These are phyloP conservation scores for Embidobia sp. DNA, from an alignment of 2,888 invertebrate genomes.

Conservation along the genomic window DNA sequence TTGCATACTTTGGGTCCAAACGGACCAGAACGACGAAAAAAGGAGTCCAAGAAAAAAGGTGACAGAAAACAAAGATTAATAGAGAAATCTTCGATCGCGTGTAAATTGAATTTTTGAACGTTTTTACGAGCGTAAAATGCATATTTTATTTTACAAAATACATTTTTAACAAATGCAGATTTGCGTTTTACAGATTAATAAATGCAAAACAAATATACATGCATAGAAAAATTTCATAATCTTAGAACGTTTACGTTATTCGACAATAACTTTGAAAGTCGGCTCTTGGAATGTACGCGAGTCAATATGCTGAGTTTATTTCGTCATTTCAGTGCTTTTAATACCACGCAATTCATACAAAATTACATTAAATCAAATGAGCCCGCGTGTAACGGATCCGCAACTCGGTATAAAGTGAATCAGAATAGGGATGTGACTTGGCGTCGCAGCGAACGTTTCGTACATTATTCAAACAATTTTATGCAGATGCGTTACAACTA, in stretches of 20 bases:
- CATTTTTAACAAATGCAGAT: too few species aligned
- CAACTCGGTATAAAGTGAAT: slow-evolving; percentile 7
- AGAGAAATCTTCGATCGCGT: slow-evolving; percentile 12
- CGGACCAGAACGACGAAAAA: slow-evolving; percentile 7
- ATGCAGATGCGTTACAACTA: slow-evolving; percentile 18
- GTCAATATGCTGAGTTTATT: too few species aligned
- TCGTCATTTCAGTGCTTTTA: too few species aligned
- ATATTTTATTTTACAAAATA: too few species aligned
- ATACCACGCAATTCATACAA: slow-evolving; percentile 5
- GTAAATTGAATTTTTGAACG: slow-evolving; percentile 25
- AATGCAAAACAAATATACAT: too few species aligned
- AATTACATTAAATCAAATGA: slow-evolving; percentile 18
- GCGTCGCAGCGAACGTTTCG: not conserved
- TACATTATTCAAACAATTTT: slow-evolving; percentile 24
- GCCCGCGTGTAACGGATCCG: not conserved
- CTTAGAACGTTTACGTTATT: too few species aligned
- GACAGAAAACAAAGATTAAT: slow-evolving; percentile 48
- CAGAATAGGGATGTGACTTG: slow-evolving; percentile 7
- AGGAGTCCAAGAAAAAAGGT: too few species aligned
- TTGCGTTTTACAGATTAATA: too few species aligned
- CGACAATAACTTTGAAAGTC: too few species aligned
- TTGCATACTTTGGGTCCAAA: slow-evolving; percentile 30
- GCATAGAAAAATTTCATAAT: too few species aligned
- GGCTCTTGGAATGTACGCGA: too few species aligned
- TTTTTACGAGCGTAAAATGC: not conserved